A percentile compares a stretch with the other conserved stretches of the same genome.
Conservation (phyloP, 2,113 vertebrate genomes). For the Mus musculus region DNA sequence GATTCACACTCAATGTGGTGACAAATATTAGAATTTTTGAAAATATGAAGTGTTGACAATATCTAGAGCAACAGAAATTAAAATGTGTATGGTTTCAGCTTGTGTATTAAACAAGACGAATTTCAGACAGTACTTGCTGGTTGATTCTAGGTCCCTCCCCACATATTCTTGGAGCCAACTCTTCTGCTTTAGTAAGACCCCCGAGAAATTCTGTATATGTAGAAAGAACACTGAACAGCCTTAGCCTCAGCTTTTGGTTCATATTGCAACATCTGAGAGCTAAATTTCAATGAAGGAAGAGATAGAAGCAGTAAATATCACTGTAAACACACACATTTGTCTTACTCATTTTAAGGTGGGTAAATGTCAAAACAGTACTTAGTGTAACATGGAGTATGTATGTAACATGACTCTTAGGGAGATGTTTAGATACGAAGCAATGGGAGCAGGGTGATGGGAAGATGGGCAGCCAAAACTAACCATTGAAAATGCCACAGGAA, state of each 20-base stretch:
- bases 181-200: neutral
- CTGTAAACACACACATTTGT: neutral
- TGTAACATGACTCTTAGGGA: neutral
- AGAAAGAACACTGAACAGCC: neutral
- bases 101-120: neutral
- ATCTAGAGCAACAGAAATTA: neutral
- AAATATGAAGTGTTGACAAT: neutral
- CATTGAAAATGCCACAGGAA: neutral
- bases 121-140: neutral
- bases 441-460: neutral
- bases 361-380: constrained; percentile 29
- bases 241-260: neutral
- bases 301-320: neutral
- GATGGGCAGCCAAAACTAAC: too few species aligned
- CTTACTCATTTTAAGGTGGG: neutral
- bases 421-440: neutral
- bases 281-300: constrained; percentile 10
- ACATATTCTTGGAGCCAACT: neutral
- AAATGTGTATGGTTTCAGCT: neutral
- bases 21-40: neutral
- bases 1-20: neutral
- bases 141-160: neutral
- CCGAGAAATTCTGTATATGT: neutral
- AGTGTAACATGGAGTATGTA: neutral
- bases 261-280: neutral